A percentile compares a stretch with the other conserved stretches of the same genome.
Conservation (phyloP, 2,113 vertebrate species). For the Pipra filicauda region DNA sequence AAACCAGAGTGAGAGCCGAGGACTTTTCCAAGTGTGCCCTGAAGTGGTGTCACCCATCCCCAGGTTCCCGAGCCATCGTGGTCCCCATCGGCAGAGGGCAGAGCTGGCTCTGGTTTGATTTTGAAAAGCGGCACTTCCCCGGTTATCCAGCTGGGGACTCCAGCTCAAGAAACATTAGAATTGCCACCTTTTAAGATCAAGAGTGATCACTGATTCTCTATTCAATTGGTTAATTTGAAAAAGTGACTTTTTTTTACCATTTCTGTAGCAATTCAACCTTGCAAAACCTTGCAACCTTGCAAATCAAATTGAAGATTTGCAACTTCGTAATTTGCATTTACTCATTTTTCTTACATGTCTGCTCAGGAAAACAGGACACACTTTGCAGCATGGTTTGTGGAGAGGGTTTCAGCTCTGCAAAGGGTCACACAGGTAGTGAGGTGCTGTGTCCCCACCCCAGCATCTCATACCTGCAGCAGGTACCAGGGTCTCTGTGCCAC, state of each 20-base stretch:
- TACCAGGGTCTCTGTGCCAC: neutral
- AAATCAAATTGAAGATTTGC: neutral
- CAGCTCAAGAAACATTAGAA: neutral
- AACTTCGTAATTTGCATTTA: neutral
- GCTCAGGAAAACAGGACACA: neutral
- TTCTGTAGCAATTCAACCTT: neutral
- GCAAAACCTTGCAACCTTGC: no score
- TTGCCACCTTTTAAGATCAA: no score
- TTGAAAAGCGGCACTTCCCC: neutral
- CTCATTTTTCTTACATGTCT: rapidly evolving
- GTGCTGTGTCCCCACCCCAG: neutral
- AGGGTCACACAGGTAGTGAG: rapidly evolving
- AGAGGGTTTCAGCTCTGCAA: neutral
- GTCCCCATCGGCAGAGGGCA: neutral
- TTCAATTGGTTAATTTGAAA: neutral
- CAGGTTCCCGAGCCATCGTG: rapidly evolving
- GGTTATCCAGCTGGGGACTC: neutral
- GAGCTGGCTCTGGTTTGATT: neutral
- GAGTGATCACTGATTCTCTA: neutral
- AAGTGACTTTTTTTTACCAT: neutral
- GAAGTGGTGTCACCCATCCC: rapidly evolving
- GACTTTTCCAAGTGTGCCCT: rapidly evolving
- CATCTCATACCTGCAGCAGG: neutral
- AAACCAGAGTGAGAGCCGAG: neutral
- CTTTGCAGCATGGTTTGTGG: rapidly evolving